phyloP scores from a whole-genome alignment of 1,140 invertebrate genomes.

The Pogonomyrmex californicus region DNA sequence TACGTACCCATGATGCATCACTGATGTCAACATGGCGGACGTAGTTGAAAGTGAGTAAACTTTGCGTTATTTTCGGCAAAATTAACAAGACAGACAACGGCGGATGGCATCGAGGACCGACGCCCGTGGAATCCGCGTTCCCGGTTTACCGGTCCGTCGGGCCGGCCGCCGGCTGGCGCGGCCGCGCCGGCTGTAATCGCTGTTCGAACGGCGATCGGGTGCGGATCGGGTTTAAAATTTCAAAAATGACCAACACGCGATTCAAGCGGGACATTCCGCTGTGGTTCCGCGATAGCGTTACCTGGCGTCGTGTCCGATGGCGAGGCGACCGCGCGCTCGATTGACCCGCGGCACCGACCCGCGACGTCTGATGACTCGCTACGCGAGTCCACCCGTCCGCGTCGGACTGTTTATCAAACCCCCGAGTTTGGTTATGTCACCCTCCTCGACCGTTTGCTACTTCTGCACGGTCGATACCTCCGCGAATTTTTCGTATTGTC shows the following conservation, averaged over 20 bases:
- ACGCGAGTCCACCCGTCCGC: neutral
- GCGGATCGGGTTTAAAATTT: constrained; percentile 85
- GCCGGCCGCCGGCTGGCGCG: neutral
- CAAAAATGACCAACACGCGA: constrained; percentile 85
- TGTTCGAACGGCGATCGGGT: constrained; percentile 80
- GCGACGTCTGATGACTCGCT: neutral
- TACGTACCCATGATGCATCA: constrained; percentile 83
- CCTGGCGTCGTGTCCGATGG: neutral
- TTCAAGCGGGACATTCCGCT: constrained; percentile 82
- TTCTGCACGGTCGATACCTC: constrained; percentile 4
- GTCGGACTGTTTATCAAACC: constrained; percentile 62
- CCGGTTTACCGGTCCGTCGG: constrained; percentile 70
- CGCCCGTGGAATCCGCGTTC: constrained; percentile 48
- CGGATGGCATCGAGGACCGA: neutral
- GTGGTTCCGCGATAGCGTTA: constrained; percentile 67
- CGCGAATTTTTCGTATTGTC: neutral
- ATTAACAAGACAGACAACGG: constrained; percentile 69
- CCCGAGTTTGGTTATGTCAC: constrained; percentile 79
- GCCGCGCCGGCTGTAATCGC: constrained; percentile 31
- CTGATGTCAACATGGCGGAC: constrained; percentile 92
- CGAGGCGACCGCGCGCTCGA: neutral
- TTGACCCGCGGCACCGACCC: neutral
- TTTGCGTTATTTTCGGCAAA: constrained; percentile 76
- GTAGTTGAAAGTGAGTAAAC: constrained; percentile 91
- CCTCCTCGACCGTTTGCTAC: neutral